Percentiles rank a stretch among this genome's conserved stretches.
Evolutionary conservation across 2,888 invertebrate species (phyloP).

Genomic region (Polydrusus cervinus): DNA sequence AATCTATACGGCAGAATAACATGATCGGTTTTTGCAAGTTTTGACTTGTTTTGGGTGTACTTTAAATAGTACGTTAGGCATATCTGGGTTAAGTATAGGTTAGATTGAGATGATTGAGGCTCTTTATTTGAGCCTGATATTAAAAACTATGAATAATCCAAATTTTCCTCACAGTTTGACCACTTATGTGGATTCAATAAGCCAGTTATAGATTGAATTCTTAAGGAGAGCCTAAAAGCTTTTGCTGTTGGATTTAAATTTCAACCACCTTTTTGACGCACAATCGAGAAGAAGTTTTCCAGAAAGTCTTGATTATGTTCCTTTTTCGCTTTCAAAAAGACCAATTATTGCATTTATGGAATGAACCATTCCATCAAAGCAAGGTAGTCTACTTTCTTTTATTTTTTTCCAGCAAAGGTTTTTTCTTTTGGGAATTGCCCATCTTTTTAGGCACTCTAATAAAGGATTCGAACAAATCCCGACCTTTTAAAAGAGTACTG

Average conservation of each 20-base stretch:
- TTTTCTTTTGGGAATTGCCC: not conserved
- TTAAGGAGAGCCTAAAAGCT: slow-evolving; percentile 8
- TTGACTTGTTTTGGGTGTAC: too few species aligned
- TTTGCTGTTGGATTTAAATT: slow-evolving; percentile 19
- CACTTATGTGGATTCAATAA: slow-evolving; percentile 6
- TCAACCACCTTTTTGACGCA: slow-evolving; percentile 26
- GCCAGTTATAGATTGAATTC: slow-evolving; percentile 20
- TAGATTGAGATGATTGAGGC: too few species aligned
- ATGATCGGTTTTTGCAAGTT: too few species aligned
- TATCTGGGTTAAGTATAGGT: too few species aligned
- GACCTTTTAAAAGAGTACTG: slow-evolving; percentile 24
- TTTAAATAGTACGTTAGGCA: too few species aligned
- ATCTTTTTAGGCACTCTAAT: not conserved
- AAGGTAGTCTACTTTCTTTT: slow-evolving; percentile 10
- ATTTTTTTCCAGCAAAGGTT: not conserved
- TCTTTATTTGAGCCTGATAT: too few species aligned
- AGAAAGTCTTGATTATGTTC: slow-evolving; percentile 4
- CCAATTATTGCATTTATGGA: not conserved
- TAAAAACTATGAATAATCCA: too few species aligned
- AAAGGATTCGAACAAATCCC: not conserved
- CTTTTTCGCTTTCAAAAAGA: not conserved
- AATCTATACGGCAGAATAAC: too few species aligned
- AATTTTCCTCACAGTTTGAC: too few species aligned
- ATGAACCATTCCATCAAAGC: not conserved
- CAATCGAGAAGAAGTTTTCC: not conserved